Evolutionary conservation across 2,797 vertebrate species (phyloP), one percentile per base, ranked within the genome.

Genomic region (Chanos chanos): DNA sequence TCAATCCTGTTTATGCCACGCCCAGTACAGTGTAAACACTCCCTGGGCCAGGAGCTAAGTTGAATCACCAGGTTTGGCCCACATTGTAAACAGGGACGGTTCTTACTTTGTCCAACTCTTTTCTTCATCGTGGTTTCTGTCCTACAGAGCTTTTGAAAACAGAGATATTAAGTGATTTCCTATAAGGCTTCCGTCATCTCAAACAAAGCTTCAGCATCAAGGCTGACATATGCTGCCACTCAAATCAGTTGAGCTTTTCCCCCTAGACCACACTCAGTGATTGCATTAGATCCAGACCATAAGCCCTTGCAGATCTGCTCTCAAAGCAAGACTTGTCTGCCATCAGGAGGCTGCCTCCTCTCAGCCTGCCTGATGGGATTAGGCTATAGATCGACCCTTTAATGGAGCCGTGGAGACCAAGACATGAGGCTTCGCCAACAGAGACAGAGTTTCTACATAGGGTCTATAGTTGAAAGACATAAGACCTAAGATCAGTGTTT

Each of bases 161-260:
- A n/a, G n/a, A n/a, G n/a, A n/a, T n/a, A n/a, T n/a, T n/a, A n/a
- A n/a, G n/a, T n/a, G n/a, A n/a, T n/a, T 24, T 30, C 30, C 24
- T 48, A 45, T n/a, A 24, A 44, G 25, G 13, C 33, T 54, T 60
- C 52, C 61, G 41, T 22, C 64, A 18, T 64, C 40, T 64, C 34
- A 64, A 60, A 44, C 22, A 52, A 47, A 58, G 59, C 49, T 13
- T 54, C 25, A 63, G 54, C 51, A 47, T 47, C 63, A 18, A 16
- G 2, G 5, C 51, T 61, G 51, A 49, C 33, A 58, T 21, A 58
- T 49, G 36, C 34, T 64, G 61, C 16, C 56, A 47, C 49, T 64
- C 67, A 70, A 50, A 70, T 60, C 55, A 60, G 48, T 16, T 31
- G 34, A 57, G 41, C 52, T 61, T 69, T 69, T 39, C 34, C 48